These are phyloP conservation scores for Dromococcyx pavoninus DNA, from an alignment of 2,797 vertebrate species.

Conservation along the genomic window DNA sequence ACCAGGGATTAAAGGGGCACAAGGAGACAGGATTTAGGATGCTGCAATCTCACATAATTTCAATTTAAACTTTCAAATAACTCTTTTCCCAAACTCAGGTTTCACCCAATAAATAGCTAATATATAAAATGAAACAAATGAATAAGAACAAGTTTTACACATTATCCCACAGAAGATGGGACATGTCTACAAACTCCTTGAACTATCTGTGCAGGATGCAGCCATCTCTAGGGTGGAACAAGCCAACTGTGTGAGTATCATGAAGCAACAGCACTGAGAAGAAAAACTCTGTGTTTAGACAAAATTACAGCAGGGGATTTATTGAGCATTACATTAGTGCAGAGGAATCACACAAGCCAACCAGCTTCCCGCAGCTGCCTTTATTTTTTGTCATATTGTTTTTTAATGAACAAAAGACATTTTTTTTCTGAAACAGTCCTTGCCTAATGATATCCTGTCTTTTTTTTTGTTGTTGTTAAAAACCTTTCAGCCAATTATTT, in stretches of 20 bases:
- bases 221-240: not conserved
- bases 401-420: not conserved
- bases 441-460: not conserved
- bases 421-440: not conserved
- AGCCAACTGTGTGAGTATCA: fast-evolving
- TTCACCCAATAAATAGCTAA: not conserved
- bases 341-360: not conserved
- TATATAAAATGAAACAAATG: not conserved
- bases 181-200: not conserved
- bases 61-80: not conserved
- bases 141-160: not conserved
- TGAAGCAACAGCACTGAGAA: not conserved
- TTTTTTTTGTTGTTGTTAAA: not conserved
- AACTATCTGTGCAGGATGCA: not conserved
- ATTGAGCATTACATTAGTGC: not conserved
- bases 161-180: not conserved
- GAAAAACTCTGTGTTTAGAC: not conserved
- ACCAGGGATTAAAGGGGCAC: not conserved
- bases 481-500: constrained; percentile 19
- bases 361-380: not conserved
- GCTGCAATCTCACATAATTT: not conserved
- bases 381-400: not conserved
- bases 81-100: not conserved
- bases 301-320: not conserved
- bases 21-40: not conserved